These are phyloP conservation scores for Archips crataeganus DNA, from an alignment of 2,888 invertebrate genomes.

Conservation along the genomic window DNA sequence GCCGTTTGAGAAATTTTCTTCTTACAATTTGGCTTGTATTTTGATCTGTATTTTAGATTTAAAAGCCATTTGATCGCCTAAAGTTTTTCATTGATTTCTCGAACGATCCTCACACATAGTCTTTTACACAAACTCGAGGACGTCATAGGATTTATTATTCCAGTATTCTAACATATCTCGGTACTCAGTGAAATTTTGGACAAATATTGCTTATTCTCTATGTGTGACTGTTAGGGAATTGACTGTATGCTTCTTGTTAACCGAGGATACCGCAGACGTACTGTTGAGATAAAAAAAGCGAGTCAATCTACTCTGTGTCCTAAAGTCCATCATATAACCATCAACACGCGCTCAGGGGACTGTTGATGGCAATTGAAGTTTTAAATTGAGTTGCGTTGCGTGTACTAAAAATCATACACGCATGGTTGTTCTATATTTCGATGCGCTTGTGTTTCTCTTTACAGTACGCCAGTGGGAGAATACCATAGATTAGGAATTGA, in stretches of 20 bases:
- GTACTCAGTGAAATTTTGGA: conserved; percentile 33
- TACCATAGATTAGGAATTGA: conserved; percentile 51
- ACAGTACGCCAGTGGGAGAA: not conserved
- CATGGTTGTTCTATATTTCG: not conserved
- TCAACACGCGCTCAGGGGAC: no score
- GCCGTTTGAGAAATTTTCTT: conserved; percentile 22
- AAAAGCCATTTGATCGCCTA: conserved; percentile 35
- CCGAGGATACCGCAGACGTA: conserved; percentile 8
- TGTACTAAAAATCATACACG: not conserved
- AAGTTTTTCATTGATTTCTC: conserved; percentile 16
- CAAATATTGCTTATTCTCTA: conserved; percentile 41
- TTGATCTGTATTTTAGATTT: conserved; percentile 37
- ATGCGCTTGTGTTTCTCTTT: not conserved
- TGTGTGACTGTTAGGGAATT: conserved; percentile 41
- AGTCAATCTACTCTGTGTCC: not conserved
- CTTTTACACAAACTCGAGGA: not conserved
- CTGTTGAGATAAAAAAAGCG: not conserved
- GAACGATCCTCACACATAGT: conserved; percentile 6
- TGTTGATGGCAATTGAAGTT: no score
- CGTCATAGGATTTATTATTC: conserved; percentile 15
- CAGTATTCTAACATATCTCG: conserved; percentile 38
- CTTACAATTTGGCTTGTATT: conserved; percentile 29
- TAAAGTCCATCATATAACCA: no score
- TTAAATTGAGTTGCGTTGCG: not conserved
- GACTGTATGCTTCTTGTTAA: conserved; percentile 32